A percentile compares a stretch with the other conserved stretches of the same genome.
Evolutionary conservation across 1,140 invertebrate species (phyloP).

Genomic region (Bursaphelenchus mucronatus): DNA sequence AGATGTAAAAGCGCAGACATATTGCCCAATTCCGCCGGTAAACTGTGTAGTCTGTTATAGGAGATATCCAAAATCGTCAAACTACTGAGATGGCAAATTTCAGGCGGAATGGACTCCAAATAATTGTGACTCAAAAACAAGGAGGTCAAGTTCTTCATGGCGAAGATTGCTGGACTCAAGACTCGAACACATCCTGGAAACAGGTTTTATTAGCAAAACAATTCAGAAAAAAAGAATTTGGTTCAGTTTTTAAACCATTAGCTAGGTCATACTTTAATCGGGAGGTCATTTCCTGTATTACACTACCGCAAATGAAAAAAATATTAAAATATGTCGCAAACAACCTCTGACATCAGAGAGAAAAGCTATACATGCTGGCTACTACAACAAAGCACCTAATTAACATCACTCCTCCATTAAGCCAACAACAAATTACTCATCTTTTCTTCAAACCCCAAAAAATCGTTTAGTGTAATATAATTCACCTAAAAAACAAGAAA

Average conservation of each 20-base stretch:
- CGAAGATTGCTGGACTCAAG: slow-evolving; percentile 37
- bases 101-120: slow-evolving; percentile 43
- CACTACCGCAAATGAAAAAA: no score
- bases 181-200: slow-evolving; percentile 40
- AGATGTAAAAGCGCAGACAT: slow-evolving; percentile 67
- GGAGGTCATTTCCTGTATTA: no score
- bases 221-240: background rate
- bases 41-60: slow-evolving; percentile 82
- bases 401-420: no score
- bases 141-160: slow-evolving; percentile 50
- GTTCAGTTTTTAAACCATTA: no score
- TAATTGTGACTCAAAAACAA: slow-evolving; percentile 52
- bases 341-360: no score
- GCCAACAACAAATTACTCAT: no score
- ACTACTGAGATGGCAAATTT: slow-evolving; percentile 61
- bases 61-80: slow-evolving; percentile 84
- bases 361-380: no score
- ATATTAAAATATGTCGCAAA: no score
- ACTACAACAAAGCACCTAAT: no score
- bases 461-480: background rate
- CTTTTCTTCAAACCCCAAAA: no score
- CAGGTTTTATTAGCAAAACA: no score
- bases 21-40: slow-evolving; percentile 72
- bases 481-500: slow-evolving; percentile 7
- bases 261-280: no score